These are phyloP conservation scores for Laupala kohalensis DNA, from an alignment of 1,140 invertebrate genomes.

Conservation along the genomic window DNA sequence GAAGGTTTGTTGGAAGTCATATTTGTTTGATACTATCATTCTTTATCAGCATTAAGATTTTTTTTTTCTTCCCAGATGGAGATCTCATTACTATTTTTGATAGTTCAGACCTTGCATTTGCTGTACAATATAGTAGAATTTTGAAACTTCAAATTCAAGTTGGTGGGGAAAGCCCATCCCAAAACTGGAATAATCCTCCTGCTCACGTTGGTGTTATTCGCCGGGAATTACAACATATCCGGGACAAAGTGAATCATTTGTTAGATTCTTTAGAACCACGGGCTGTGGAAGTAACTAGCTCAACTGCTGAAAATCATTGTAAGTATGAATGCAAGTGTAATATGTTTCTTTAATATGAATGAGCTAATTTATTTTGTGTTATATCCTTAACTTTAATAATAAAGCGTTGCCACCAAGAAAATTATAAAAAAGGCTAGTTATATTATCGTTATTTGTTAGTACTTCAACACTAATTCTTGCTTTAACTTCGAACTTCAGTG, in stretches of 20 bases:
- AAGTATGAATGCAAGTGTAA: no score
- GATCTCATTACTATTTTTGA: conserved; percentile 64
- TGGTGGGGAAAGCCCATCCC: conserved; percentile 11
- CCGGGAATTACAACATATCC: conserved; percentile 39
- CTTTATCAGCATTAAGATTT: background rate
- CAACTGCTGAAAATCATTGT: conserved; percentile 4
- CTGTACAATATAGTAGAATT: conserved; percentile 55
- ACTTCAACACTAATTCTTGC: no score
- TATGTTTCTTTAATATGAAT: no score
- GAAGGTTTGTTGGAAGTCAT: conserved; percentile 37
- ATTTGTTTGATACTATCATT: background rate
- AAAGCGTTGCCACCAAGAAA: no score
- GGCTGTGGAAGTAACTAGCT: conserved; percentile 9
- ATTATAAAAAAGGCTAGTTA: no score
- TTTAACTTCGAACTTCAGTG: no score
- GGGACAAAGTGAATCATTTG: conserved; percentile 44
- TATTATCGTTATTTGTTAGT: no score
- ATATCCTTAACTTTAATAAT: no score
- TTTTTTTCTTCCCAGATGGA: conserved; percentile 41
- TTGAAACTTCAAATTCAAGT: conserved; percentile 50
- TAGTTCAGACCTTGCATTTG: conserved; percentile 57
- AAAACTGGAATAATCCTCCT: conserved; percentile 7
- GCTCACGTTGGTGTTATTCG: conserved; percentile 34
- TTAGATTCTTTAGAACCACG: conserved; percentile 37
- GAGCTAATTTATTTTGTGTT: no score